Evolutionary conservation across 2,113 vertebrate species (phyloP), one percentile per base, ranked within the genome.

Genomic region (Toxostoma redivivum): DNA sequence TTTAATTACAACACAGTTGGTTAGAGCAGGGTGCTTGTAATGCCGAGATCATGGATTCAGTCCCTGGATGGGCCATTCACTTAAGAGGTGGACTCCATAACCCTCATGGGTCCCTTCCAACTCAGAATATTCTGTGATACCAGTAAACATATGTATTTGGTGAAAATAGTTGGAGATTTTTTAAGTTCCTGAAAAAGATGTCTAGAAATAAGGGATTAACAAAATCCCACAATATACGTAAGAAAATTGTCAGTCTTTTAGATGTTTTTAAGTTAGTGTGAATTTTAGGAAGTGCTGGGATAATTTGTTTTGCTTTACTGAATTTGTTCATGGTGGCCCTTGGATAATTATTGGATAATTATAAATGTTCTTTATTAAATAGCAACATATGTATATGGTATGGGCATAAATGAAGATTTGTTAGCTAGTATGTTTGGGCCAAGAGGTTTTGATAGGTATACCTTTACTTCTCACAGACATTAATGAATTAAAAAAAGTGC

Each of bases 381-480:
- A 71, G 19, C 15, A 87, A 44, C 4, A 8, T 45, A 25, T 0
- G 3, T 61, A n/a, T 53, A 31, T 47, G 64, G 9, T 25, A n/a
- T 79, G 74, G 84, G 30, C 77, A 81, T 94, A 93, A 96, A 73
- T 65, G 37, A 96, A 45, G 73, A 85, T 87, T 83, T 78, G 83
- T 85, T 90, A 94, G 85, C 74, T 22, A 61, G 42, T 78, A 23
- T 79, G 72, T 86, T 88, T 86, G 88, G 91, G 84, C 71, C 35
- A 86, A 74, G 91, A 87, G 56, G 51, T 92, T 95, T 94, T 87
- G 80, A 51, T 70, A 92, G 91, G 21, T 45, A 38, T 61, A 83
- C 16, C 30, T 96, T 95, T 35, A 24, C 47, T 74, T 88, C 50
- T 83, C 78, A 67, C 40, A 35, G 74, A 90, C 18, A 8, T n/a